These are phyloP conservation scores for Acanthis flammea DNA, from an alignment of 2,797 vertebrate species.

Conservation along the genomic window DNA sequence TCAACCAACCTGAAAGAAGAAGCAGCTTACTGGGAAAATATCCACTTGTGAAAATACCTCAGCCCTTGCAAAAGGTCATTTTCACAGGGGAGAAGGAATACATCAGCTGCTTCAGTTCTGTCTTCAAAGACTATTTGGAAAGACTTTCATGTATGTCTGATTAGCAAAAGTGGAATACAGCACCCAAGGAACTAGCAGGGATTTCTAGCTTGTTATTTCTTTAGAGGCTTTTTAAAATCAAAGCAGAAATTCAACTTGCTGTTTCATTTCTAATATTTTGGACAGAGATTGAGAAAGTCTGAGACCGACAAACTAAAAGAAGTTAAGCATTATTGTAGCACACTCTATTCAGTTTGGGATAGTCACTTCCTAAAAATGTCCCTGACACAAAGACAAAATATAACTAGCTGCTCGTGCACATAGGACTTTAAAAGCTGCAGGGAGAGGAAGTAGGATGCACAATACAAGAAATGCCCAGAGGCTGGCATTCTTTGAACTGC, in stretches of 20 bases:
- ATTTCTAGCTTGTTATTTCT: background rate
- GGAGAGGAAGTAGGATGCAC: background rate
- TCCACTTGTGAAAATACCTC: background rate
- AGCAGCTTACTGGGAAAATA: background rate
- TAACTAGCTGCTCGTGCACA: background rate
- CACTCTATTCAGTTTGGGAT: background rate
- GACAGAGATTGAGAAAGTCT: background rate
- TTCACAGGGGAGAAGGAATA: background rate
- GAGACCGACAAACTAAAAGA: background rate
- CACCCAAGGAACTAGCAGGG: background rate
- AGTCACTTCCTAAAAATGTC: background rate
- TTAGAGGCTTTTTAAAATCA: background rate
- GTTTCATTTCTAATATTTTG: background rate
- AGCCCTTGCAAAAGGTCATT: background rate
- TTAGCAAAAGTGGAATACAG: background rate
- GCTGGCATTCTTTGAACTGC: background rate
- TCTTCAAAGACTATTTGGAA: conserved; percentile 34
- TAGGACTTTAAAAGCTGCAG: background rate
- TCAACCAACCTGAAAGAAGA: background rate
- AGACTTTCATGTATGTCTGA: conserved; percentile 27
- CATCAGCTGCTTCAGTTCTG: background rate
- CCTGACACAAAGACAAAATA: background rate
- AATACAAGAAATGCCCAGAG: background rate
- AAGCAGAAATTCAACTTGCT: background rate
- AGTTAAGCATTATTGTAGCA: background rate